phyloP scores from a whole-genome alignment of 2,113 vertebrate genomes.

The Rafetus swinhoei region DNA sequence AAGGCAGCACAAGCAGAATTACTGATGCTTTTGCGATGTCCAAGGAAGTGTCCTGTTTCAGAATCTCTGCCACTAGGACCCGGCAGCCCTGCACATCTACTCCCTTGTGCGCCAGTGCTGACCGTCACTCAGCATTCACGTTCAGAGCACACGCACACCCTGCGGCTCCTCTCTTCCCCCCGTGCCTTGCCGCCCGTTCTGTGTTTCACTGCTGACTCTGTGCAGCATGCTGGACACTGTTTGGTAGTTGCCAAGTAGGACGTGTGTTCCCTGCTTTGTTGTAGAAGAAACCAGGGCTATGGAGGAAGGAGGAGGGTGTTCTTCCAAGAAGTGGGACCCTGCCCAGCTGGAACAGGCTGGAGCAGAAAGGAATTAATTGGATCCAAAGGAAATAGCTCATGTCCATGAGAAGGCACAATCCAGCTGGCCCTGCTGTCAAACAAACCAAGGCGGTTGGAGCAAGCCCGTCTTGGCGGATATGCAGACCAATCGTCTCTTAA shows the following conservation, averaged over 20 bases:
- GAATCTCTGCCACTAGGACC: background rate
- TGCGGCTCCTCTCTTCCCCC: background rate
- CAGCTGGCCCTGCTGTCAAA: background rate
- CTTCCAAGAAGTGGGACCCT: too few species aligned
- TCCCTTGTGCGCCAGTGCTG: background rate
- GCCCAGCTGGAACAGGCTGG: background rate
- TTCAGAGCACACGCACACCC: background rate
- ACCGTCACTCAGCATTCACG: background rate
- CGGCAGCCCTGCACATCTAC: background rate
- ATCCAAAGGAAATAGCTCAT: background rate
- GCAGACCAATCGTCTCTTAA: background rate
- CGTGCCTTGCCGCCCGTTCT: background rate
- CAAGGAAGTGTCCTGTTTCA: background rate
- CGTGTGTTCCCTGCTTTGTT: background rate
- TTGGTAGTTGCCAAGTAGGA: background rate
- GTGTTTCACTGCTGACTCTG: background rate
- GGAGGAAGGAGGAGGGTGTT: background rate
- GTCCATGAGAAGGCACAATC: background rate
- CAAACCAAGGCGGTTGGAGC: background rate
- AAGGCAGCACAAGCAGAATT: background rate
- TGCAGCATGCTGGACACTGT: background rate
- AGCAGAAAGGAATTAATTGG: background rate
- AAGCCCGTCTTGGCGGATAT: background rate
- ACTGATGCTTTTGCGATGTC: background rate
- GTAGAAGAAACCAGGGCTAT: background rate